Base-by-base conservation (phyloP, 1,140 invertebrate genomes). In the Glossosoma conforme region DNA sequence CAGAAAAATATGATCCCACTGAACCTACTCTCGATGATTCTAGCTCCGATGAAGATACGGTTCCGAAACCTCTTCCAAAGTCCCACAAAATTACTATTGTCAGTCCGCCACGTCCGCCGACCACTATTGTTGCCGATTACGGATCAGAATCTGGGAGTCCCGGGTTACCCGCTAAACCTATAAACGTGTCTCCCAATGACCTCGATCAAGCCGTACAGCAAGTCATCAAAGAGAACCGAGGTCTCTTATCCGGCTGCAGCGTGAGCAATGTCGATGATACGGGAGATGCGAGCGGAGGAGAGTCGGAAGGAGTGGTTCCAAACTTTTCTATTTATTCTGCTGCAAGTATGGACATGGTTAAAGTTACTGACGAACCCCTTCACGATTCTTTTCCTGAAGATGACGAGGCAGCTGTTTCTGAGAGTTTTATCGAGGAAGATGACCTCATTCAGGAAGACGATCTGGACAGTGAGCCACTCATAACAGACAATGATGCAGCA, bases 301-400 rank as follows among this genome's bases (percentile, higher is more conserved):
- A 79, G 33, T 80, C 78, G 2, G 80, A 83, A 58, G 81, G 83
- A 1, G 85, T 86, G 50, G 89, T 86, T 72, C 87, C 87, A 3
- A 89, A 89, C 62, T 89, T 88, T 62, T 86, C 84, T 3, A 86
- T 90, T 44, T 90, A 90, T 66, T 89, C 87, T 0, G 81, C 84
- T 2, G 79, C 86, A 55, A 88, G 85, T 18, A 84, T 88, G 63
- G 81, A 85, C 44, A 80, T 89, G 22, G 85, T 84, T 0, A 77
- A 82, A 52, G 71, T 56, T 36, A 62, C 61, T 35, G 24, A 49
- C 45, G 71, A 24, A 72, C 72, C 2, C 67, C 76, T 62, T 58
- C 78, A 60, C 61, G 69, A 45, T 63, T 68, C 0, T 36, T 49
- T 49, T 6, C 30, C 43, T 24, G 19, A 51, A 33, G 40, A 28